Percentiles rank a stretch among this genome's conserved stretches.
phyloP scores from a whole-genome alignment of 1,140 invertebrate genomes.

The Coenobita brevimanus region DNA sequence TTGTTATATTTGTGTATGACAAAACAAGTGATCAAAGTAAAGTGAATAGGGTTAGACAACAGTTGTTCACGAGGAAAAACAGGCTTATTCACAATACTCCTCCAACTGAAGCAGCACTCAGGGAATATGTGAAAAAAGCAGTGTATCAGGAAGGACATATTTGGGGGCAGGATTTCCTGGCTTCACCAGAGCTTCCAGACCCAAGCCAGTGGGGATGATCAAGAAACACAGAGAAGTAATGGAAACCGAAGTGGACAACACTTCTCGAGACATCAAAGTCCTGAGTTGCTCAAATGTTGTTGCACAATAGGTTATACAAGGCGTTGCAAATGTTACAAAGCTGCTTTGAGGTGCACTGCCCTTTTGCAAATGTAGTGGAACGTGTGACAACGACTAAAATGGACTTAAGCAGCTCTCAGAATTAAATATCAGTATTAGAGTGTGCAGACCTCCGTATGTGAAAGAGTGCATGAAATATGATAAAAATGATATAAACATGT shows the following conservation, averaged over 20 bases:
- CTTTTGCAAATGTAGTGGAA: constrained; percentile 8
- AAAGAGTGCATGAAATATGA: neutral
- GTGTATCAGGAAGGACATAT: constrained; percentile 17
- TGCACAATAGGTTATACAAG: neutral
- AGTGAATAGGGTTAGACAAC: neutral
- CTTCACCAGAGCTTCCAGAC: constrained; percentile 12
- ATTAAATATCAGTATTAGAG: neutral
- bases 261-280: neutral
- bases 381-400: constrained; percentile 4
- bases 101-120: neutral
- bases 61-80: neutral
- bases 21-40: neutral
- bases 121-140: neutral
- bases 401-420: neutral
- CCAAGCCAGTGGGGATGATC: constrained; percentile 16
- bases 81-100: neutral
- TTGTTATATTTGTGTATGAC: neutral
- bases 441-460: neutral
- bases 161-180: neutral
- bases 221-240: neutral
- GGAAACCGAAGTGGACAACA: neutral
- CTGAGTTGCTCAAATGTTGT: neutral
- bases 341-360: neutral
- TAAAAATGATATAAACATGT: too few relatives aligned
- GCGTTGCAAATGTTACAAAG: constrained; percentile 9